These are phyloP conservation scores for Promerops cafer DNA, from an alignment of 2,113 vertebrate genomes.

Conservation along the genomic window DNA sequence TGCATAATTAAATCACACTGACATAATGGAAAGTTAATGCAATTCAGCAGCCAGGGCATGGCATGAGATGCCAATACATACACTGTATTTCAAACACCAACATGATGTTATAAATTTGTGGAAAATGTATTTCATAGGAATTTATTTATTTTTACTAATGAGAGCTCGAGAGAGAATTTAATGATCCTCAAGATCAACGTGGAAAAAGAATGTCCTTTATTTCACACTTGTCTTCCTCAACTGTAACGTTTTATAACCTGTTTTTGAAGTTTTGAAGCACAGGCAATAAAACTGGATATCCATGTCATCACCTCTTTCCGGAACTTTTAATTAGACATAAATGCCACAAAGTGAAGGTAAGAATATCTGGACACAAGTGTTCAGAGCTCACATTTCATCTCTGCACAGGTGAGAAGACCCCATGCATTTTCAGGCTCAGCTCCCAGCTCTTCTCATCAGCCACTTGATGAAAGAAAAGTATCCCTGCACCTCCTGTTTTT, in stretches of 20 bases:
- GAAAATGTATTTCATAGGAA: background rate
- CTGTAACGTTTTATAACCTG: background rate
- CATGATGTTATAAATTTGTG: background rate
- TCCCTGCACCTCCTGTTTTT: background rate
- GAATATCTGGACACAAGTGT: background rate
- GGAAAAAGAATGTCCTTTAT: background rate
- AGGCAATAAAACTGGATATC: background rate
- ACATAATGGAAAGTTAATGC: background rate
- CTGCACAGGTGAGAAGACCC: background rate
- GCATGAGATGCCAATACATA: background rate
- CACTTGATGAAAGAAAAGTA: background rate
- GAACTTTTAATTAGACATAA: background rate
- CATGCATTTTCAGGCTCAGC: background rate
- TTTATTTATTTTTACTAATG: background rate
- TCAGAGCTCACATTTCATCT: background rate
- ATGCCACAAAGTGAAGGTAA: background rate
- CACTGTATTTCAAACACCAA: background rate
- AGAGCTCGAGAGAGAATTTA: background rate
- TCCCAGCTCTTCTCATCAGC: background rate
- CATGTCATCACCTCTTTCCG: background rate
- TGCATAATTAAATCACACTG: background rate
- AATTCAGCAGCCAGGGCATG: background rate
- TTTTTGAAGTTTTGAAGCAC: background rate
- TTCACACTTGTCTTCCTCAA: background rate
- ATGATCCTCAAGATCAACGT: background rate